A percentile compares a stretch with the other conserved stretches of the same genome.
Conservation (phyloP, 1,140 invertebrate species). For the Melitaea cinxia region DNA sequence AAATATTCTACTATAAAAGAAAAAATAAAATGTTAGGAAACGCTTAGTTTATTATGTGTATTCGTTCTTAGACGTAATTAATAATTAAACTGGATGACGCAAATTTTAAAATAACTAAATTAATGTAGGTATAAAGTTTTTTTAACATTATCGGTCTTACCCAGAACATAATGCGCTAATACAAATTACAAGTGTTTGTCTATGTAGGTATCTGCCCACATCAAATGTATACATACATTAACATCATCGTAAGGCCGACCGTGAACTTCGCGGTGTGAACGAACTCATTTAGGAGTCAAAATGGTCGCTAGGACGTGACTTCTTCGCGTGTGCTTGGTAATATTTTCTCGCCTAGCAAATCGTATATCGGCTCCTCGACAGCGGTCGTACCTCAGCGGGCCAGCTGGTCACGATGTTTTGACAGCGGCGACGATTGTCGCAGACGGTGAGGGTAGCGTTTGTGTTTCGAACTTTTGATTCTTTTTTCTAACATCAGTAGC, state of each 20-base stretch:
- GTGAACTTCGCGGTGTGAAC: slow-evolving; percentile 69
- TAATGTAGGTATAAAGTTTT: background rate
- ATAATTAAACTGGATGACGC: background rate
- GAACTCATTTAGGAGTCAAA: slow-evolving; percentile 75
- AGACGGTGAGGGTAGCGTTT: slow-evolving; percentile 30
- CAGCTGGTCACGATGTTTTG: slow-evolving; percentile 43
- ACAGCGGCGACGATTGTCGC: slow-evolving; percentile 40
- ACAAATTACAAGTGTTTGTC: slow-evolving; percentile 44
- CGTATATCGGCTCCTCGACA: slow-evolving; percentile 53
- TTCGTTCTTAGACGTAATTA: background rate
- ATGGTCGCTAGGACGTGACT: slow-evolving; percentile 66
- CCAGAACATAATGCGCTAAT: background rate
- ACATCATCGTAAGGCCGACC: slow-evolving; percentile 54
- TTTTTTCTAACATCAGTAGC: too few species aligned
- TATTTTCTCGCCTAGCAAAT: slow-evolving; percentile 60
- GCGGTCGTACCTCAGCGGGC: slow-evolving; percentile 44
- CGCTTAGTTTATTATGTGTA: background rate
- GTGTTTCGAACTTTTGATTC: background rate
- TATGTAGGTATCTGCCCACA: slow-evolving; percentile 54
- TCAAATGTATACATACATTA: slow-evolving; percentile 66
- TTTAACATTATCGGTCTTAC: background rate
- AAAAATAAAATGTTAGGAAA: too few species aligned
- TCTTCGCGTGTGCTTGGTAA: slow-evolving; percentile 52
- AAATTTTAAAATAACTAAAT: background rate
- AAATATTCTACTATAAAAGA: too few species aligned